Evolutionary conservation across 2,797 vertebrate genomes (phyloP).

Genomic region (Alectoris magna): DNA sequence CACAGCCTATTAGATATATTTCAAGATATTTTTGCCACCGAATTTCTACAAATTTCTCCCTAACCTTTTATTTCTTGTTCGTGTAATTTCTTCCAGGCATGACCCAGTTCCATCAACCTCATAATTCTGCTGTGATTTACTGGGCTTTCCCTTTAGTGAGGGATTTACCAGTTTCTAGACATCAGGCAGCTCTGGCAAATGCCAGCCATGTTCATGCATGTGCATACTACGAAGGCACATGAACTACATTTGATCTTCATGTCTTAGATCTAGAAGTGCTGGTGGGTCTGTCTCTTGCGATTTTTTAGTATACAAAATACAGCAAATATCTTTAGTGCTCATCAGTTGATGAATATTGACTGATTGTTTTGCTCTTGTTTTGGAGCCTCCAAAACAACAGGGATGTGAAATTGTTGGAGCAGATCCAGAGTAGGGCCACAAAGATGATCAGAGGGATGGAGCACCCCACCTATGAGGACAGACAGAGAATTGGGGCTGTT

Average conservation of each 20-base stretch:
- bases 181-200: background rate
- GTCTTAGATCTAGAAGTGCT: background rate
- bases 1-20: accelerated
- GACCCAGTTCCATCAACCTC: background rate
- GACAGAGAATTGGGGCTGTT: no score
- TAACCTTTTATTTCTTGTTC: background rate
- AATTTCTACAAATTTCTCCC: background rate
- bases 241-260: background rate
- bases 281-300: background rate
- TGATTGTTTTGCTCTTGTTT: no score
- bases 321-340: background rate
- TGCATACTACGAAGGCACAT: background rate
- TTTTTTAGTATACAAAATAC: background rate
- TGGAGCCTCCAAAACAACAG: no score
- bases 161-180: background rate
- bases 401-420: no score
- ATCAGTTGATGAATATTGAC: background rate
- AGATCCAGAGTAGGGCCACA: no score
- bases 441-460: no score
- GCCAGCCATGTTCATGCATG: background rate
- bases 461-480: no score
- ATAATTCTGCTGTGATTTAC: background rate
- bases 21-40: background rate
- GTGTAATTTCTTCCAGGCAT: background rate
- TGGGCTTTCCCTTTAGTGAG: background rate